Evolutionary conservation across 2,113 vertebrate genomes (phyloP).

Genomic region (Cynoglossus semilaevis): DNA sequence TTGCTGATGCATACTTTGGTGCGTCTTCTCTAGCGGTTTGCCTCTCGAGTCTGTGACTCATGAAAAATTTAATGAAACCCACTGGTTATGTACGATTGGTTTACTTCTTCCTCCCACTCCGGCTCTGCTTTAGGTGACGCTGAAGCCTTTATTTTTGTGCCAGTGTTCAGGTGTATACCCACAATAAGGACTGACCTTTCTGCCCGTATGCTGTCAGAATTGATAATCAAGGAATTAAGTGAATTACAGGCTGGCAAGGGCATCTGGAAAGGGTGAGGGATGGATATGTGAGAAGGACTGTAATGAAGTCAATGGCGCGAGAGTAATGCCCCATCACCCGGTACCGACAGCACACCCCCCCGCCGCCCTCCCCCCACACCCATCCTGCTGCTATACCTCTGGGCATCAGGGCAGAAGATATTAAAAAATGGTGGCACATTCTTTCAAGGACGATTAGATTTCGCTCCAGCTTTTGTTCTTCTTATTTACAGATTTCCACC

Average conservation of each 20-base stretch:
- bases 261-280: conserved; percentile 61
- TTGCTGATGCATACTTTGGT: conserved; percentile 53
- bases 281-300: conserved; percentile 69
- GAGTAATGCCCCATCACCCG: conserved; percentile 73
- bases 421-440: conserved; percentile 67
- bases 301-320: conserved; percentile 77
- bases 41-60: conserved; percentile 45
- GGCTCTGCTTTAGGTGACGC: conserved; percentile 24
- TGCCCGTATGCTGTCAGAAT: conserved; percentile 62
- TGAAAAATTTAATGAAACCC: conserved; percentile 56
- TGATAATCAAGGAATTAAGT: conserved; percentile 77
- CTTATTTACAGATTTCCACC: conserved; percentile 63
- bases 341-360: conserved; percentile 48
- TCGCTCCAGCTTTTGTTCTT: conserved; percentile 53
- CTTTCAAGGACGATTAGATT: conserved; percentile 73
- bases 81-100: conserved; percentile 43
- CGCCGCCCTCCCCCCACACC: conserved; percentile 40
- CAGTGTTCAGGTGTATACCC: conserved; percentile 53
- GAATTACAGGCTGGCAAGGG: conserved; percentile 71
- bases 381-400: conserved; percentile 54
- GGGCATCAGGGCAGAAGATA: conserved; percentile 68
- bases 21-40: conserved; percentile 36
- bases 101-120: conserved; percentile 30
- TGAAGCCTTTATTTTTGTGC: conserved; percentile 19
- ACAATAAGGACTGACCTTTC: conserved; percentile 71